Percentiles rank a stretch among this genome's conserved stretches.
These are phyloP conservation scores for Drosophila affinis DNA, from an alignment of 2,888 invertebrate genomes.

Conservation along the genomic window DNA sequence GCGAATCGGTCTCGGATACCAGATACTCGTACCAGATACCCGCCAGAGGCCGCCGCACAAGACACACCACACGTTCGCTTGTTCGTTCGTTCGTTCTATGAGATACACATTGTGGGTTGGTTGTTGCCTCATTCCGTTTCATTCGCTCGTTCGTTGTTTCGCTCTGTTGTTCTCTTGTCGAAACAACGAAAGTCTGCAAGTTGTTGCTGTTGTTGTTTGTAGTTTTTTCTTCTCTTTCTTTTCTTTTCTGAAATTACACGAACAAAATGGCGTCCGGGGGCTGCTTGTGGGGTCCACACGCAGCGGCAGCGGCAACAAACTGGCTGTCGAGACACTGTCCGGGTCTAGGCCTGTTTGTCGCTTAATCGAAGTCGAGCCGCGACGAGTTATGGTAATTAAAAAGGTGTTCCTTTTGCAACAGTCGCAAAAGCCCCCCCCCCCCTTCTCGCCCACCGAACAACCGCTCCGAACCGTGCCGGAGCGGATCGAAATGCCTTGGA, in stretches of 20 bases:
- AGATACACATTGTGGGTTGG: slow-evolving; percentile 41
- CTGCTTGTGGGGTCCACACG: slow-evolving; percentile 71
- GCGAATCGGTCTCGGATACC: background rate
- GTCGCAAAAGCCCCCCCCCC: slow-evolving; percentile 35
- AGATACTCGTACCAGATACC: slow-evolving; percentile 40
- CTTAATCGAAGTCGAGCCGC: slow-evolving; percentile 72
- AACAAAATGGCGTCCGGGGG: slow-evolving; percentile 65
- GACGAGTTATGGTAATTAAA: slow-evolving; percentile 82
- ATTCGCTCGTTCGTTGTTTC: slow-evolving; percentile 6
- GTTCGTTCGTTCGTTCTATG: slow-evolving; percentile 14
- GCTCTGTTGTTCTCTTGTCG: slow-evolving; percentile 6
- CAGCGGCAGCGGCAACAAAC: slow-evolving; percentile 34
- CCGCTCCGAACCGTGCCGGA: slow-evolving; percentile 19
- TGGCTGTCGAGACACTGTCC: slow-evolving; percentile 19
- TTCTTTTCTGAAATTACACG: slow-evolving; percentile 58
- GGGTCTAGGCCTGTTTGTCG: slow-evolving; percentile 55
- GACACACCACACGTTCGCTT: background rate
- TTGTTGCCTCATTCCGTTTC: slow-evolving; percentile 15
- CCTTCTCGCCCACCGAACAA: background rate
- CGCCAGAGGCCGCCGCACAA: slow-evolving; percentile 32
- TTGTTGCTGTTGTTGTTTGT: slow-evolving; percentile 36
- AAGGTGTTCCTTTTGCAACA: slow-evolving; percentile 78
- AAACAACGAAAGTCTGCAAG: background rate
- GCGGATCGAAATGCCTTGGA: slow-evolving; percentile 33
- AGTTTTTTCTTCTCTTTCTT: slow-evolving; percentile 2